A percentile compares a stretch with the other conserved stretches of the same genome.
phyloP scores from a whole-genome alignment of 2,888 invertebrate species.

The Dromius quadrimaculatus region DNA sequence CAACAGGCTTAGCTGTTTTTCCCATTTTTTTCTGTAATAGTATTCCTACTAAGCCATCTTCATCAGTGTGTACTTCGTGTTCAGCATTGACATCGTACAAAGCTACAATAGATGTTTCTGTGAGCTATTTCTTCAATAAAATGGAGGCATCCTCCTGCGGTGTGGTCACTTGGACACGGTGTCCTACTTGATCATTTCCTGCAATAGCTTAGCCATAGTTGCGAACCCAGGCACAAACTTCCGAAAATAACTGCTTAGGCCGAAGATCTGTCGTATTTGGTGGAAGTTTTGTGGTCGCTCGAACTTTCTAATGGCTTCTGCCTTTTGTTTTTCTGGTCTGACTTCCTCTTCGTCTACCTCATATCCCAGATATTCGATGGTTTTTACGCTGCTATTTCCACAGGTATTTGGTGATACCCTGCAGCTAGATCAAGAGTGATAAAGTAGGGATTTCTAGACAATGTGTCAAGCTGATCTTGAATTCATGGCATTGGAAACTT shows the following conservation, averaged over 20 bases:
- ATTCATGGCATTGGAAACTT: slow-evolving; percentile 57
- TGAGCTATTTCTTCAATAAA: slow-evolving; percentile 2
- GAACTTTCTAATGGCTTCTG: slow-evolving; percentile 54
- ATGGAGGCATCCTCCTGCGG: background rate
- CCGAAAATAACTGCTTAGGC: slow-evolving; percentile 56
- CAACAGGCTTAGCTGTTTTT: background rate
- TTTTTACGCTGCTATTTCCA: slow-evolving; percentile 46
- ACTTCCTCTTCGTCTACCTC: slow-evolving; percentile 54
- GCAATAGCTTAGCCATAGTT: slow-evolving; percentile 55
- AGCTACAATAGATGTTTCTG: background rate
- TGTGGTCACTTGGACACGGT: background rate
- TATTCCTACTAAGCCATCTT: background rate
- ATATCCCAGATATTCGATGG: slow-evolving; percentile 56
- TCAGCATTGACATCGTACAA: slow-evolving; percentile 1
- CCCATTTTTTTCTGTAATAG: background rate
- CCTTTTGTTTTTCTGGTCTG: slow-evolving; percentile 54
- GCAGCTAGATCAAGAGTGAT: slow-evolving; percentile 56
- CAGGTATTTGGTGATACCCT: slow-evolving; percentile 58
- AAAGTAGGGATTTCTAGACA: slow-evolving; percentile 55
- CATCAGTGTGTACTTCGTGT: slow-evolving; percentile 21
- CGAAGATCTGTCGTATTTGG: slow-evolving; percentile 55
- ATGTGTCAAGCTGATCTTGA: slow-evolving; percentile 53
- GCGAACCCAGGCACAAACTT: slow-evolving; percentile 56
- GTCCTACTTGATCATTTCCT: slow-evolving; percentile 51
- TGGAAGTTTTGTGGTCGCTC: slow-evolving; percentile 54